Evolutionary conservation across 2,797 vertebrate genomes (phyloP), one percentile per base, ranked within the genome.

Genomic region (Hoplostethus mediterraneus): DNA sequence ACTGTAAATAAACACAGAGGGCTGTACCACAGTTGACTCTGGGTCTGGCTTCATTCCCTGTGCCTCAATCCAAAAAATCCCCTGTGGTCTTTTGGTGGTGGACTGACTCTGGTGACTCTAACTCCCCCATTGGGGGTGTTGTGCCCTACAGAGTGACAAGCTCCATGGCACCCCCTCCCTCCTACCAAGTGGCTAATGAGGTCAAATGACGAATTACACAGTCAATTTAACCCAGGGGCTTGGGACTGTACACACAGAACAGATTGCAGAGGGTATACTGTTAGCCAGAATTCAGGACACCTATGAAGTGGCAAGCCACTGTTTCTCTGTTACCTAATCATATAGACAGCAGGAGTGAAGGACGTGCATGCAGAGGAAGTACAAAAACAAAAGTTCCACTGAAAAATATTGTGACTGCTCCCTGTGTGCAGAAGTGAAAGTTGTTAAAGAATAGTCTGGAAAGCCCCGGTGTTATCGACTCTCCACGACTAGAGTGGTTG

Each of bases 131-230:
- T 17, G 21, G 75, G 75, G 71, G 82, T 88, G 86, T 78, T 65
- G 60, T 28, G 58, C 63, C 89, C 88, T 67, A 75, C 70, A 75
- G 83, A 87, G 81, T 83, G 86, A 84, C 79, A 80, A 87, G 79
- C 71, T 79, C 49, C 68, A 21, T 65, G 66, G 38, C 71, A 66
- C 72, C 51, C 60, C 59, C 72, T 21, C 21, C 21, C 21, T 21
- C 84, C 77, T 16, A 63, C 86, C 81, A 86, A 77, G 87, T 79
- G 77, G 83, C 82, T 92, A 93, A 94, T 94, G 90, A 94, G 92
- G 90, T 93, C 90, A 91, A 92, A 90, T 87, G 80, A 89, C 38
- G 16, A 90, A 92, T 92, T 84, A 88, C 84, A 91, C 83, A 89
- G 85, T 87, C 87, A 71, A 81, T 91, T 92, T 87, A 89, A 89